Evolutionary conservation across 2,113 vertebrate genomes (phyloP).

Genomic region (Poecilia latipinna): DNA sequence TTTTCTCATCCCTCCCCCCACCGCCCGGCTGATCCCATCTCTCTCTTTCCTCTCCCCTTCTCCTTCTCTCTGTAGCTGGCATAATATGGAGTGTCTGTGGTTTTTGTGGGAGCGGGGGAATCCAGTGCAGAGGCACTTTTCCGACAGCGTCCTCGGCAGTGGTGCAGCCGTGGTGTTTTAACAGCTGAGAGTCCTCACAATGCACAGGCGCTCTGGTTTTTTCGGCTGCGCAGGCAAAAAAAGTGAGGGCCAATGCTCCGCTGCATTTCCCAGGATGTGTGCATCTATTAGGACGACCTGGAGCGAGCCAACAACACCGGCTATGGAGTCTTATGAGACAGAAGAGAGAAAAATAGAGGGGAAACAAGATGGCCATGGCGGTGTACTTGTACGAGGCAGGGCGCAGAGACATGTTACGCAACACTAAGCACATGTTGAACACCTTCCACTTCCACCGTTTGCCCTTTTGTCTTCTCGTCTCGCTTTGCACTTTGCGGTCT

Average conservation of each 20-base stretch:
- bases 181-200: slow-evolving; percentile 85
- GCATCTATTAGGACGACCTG: slow-evolving; percentile 58
- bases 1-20: slow-evolving; percentile 73
- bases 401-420: slow-evolving; percentile 46
- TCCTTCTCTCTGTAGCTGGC: slow-evolving; percentile 71
- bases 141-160: slow-evolving; percentile 75
- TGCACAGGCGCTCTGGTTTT: slow-evolving; percentile 76
- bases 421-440: slow-evolving; percentile 43
- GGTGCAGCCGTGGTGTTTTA: slow-evolving; percentile 81
- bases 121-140: slow-evolving; percentile 80
- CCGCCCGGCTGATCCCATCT: slow-evolving; percentile 63
- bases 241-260: slow-evolving; percentile 61
- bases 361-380: slow-evolving; percentile 37
- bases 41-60: slow-evolving; percentile 66
- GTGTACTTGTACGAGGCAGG: slow-evolving; percentile 38
- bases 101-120: slow-evolving; percentile 82
- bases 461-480: slow-evolving; percentile 70
- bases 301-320: slow-evolving; percentile 43
- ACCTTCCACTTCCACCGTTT: slow-evolving; percentile 58
- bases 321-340: slow-evolving; percentile 26
- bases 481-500: slow-evolving; percentile 61
- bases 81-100: slow-evolving; percentile 80
- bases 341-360: slow-evolving; percentile 8
- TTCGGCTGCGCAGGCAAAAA: slow-evolving; percentile 76
- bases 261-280: slow-evolving; percentile 58